phyloP scores from a whole-genome alignment of 2,888 invertebrate genomes.

The Rhaphigaster nebulosa region DNA sequence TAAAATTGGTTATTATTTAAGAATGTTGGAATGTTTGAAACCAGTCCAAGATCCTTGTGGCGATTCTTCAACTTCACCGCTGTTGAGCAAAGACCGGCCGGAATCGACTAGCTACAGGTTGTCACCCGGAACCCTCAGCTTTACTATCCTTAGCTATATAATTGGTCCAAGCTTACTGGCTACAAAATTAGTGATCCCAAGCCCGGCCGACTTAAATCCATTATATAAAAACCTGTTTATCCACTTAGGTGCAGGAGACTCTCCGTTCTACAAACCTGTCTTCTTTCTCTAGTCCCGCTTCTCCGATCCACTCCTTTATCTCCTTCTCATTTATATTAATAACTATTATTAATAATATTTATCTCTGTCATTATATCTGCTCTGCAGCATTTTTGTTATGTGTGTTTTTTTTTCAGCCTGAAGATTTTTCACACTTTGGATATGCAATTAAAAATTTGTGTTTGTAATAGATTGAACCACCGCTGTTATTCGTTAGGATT shows the following conservation, averaged over 20 bases:
- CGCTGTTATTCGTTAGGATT: background rate
- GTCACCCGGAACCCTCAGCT: background rate
- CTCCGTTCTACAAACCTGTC: constrained; percentile 50
- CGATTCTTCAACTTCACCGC: background rate
- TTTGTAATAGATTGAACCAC: background rate
- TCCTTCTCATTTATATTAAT: constrained; percentile 40
- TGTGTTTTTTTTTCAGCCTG: background rate
- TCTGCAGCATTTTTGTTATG: constrained; percentile 7
- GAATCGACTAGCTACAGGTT: background rate
- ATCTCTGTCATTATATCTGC: constrained; percentile 28
- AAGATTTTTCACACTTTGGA: background rate
- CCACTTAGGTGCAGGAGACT: constrained; percentile 46
- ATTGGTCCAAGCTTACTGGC: constrained; percentile 54
- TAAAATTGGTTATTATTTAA: background rate
- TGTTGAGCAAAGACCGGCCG: background rate
- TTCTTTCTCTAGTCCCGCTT: constrained; percentile 39
- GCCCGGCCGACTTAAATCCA: constrained; percentile 51
- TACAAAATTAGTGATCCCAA: constrained; percentile 57
- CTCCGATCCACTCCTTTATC: background rate
- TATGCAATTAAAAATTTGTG: constrained; percentile 23
- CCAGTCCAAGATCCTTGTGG: background rate
- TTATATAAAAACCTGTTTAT: constrained; percentile 58
- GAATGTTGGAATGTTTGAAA: background rate
- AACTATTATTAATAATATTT: constrained; percentile 39
- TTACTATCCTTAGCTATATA: constrained; percentile 36